Conservation (phyloP, 2,113 vertebrate species). For the Anolis carolinensis region DNA sequence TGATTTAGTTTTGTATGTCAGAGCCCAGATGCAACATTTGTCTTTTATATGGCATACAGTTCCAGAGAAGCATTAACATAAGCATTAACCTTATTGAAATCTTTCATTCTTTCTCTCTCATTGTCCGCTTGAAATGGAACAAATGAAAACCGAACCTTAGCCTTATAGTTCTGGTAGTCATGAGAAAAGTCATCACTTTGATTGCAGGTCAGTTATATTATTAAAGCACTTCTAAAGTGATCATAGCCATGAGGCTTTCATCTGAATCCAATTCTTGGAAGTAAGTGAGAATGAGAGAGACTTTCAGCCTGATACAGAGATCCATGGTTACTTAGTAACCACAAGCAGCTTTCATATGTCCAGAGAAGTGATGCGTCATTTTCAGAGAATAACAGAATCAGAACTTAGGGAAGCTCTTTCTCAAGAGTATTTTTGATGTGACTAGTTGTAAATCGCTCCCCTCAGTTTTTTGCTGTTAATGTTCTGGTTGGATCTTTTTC, state of each 20-base stretch:
- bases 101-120: neutral
- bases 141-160: neutral
- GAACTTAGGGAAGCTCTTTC: neutral
- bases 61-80: neutral
- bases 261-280: neutral
- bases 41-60: neutral
- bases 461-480: neutral
- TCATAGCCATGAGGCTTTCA: no score
- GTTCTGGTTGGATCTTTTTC: no score
- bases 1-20: neutral
- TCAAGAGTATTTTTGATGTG: neutral
- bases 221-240: neutral
- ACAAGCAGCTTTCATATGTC: neutral
- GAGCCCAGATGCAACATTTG: constrained; percentile 4
- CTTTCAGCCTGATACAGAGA: neutral
- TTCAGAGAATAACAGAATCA: neutral
- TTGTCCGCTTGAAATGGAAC: neutral
- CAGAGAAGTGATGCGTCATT: neutral
- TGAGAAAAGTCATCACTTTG: neutral
- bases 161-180: neutral
- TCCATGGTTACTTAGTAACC: neutral
- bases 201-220: neutral
- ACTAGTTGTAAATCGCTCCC: neutral
- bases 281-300: neutral
- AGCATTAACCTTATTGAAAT: neutral